phyloP scores from a whole-genome alignment of 1,140 invertebrate species.

The Microplitis mediator region DNA sequence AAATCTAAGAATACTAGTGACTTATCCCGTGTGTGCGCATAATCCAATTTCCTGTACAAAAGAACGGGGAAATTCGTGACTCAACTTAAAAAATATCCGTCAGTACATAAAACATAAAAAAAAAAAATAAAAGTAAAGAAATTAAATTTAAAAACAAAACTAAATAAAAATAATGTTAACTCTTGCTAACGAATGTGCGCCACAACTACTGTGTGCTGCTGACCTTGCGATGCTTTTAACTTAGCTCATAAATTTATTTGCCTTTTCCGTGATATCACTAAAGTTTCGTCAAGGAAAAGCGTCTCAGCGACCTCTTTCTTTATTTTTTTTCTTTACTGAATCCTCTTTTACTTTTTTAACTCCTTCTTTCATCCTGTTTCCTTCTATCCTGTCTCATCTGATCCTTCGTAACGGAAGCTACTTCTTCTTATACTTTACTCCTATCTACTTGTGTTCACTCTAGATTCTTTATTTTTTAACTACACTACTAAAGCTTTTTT shows the following conservation, averaged over 20 bases:
- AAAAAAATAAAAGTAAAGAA: not conserved
- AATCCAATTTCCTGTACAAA: slow-evolving; percentile 41
- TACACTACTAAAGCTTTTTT: slow-evolving; percentile 12
- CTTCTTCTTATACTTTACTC: slow-evolving; percentile 10
- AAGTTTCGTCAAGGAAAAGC: slow-evolving; percentile 52
- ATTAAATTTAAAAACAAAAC: not conserved
- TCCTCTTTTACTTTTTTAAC: slow-evolving; percentile 19
- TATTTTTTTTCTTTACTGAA: not conserved
- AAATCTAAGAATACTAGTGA: slow-evolving; percentile 25
- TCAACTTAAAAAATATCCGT: not conserved
- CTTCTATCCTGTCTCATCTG: slow-evolving; percentile 15
- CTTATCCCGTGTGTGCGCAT: slow-evolving; percentile 35
- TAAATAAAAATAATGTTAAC: not conserved
- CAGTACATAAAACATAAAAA: slow-evolving; percentile 9
- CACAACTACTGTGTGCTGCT: slow-evolving; percentile 23
- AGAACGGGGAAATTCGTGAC: slow-evolving; percentile 4
- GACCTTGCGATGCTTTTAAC: slow-evolving; percentile 54
- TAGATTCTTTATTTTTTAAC: not conserved
- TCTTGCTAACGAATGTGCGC: not conserved
- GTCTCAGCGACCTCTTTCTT: slow-evolving; percentile 27
- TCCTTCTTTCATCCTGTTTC: slow-evolving; percentile 2
- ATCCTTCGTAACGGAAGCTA: slow-evolving; percentile 16
- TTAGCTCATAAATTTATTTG: slow-evolving; percentile 58
- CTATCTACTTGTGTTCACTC: not conserved
- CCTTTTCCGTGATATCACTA: slow-evolving; percentile 42